Base-by-base conservation (phyloP, 1,140 invertebrate species). In the Drosophila arawakana region DNA sequence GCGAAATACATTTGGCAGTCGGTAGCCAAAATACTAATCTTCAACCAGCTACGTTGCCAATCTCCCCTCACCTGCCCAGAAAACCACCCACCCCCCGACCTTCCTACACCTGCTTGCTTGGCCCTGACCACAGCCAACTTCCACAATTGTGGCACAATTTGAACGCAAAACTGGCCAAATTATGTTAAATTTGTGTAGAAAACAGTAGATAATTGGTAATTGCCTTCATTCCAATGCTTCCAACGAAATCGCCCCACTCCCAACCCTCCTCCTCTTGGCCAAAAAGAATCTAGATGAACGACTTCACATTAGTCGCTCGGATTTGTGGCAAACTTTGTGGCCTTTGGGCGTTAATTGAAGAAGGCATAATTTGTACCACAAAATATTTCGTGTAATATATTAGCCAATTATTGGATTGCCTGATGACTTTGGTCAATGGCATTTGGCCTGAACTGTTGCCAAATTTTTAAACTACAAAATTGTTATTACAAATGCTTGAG, bases 141-240 rank as follows among this genome's bases (percentile, higher is more conserved):
- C 80, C 84, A 90, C 74, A 88, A 81, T 74, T 88, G 86, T 80
- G 86, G 58, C 83, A 90, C 76, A 82, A 82, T 88, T 90, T 83
- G 85, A 89, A 89, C 84, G 84, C 84, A 89, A 89, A 89, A 90
- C 81, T 90, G 85, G 78, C 75, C 85, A 90, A 90, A 90, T 81
- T 91, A 88, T 91, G 80, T 83, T 88, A 91, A 91, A 88, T 91
- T 91, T 91, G 88, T 91, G 83, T 83, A 78, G 88, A 91, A 88
- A 91, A 91, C 88, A 91, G 88, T 91, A 81, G 83, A 91, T 91
- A 91, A 91, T 91, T 91, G 88, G 83, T 91, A 91, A 91, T 91
- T 91, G 88, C 80, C 63, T 91, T 85, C 83, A 80, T 71, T 79
- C 83, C 66, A 86, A 41, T 61, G 43, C 7, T 44, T 25, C 35